Conservation (phyloP, 2,888 invertebrate genomes). For the Lycia hirtaria region DNA sequence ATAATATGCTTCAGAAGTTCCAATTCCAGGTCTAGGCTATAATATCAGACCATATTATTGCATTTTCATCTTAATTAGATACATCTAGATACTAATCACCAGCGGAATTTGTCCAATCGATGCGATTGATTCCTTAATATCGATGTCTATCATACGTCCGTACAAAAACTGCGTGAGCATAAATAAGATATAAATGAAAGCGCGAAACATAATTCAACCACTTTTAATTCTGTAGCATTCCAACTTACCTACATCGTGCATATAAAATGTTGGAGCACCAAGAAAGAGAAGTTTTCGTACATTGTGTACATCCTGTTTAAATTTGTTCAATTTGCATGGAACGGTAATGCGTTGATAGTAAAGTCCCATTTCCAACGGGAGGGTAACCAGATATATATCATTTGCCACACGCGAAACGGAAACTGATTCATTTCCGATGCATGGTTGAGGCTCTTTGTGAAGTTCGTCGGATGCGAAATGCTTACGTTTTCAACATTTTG, state of each 20-base stretch:
- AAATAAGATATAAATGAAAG: conserved; percentile 30
- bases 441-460: conserved; percentile 82
- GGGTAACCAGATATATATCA: conserved; percentile 68
- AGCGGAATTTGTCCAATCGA: no score
- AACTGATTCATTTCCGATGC: conserved; percentile 85
- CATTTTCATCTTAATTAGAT: no score
- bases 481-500: conserved; percentile 82
- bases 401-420: conserved; percentile 78
- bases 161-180: no score
- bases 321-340: conserved; percentile 55
- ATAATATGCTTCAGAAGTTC: no score
- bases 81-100: no score
- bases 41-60: no score
- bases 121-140: no score
- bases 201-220: conserved; percentile 51
- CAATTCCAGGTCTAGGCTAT: no score
- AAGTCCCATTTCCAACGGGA: conserved; percentile 62
- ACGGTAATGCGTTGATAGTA: conserved; percentile 55
- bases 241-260: conserved; percentile 58
- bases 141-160: no score
- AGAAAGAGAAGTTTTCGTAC: conserved; percentile 52
- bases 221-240: conserved; percentile 58
- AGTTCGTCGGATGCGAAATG: conserved; percentile 79
- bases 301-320: conserved; percentile 63
- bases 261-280: conserved; percentile 59